phyloP scores from a whole-genome alignment of 1,140 invertebrate genomes.

The Colletes gigas region DNA sequence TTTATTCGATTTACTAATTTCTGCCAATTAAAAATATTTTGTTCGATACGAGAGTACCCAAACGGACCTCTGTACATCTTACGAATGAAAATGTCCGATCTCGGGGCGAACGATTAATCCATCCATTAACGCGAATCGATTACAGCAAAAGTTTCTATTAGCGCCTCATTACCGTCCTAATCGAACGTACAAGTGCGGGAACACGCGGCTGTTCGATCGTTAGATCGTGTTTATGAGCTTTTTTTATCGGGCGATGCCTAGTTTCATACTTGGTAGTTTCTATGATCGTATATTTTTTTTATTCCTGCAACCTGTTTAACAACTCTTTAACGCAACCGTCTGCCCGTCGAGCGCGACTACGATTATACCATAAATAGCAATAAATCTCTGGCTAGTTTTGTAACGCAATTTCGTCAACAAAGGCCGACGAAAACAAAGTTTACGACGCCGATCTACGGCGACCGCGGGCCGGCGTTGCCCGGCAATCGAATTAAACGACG shows the following conservation, averaged over 20 bases:
- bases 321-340: neutral
- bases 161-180: neutral
- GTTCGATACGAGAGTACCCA: too few species aligned
- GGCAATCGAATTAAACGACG: conserved; percentile 4
- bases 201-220: neutral
- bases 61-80: too few species aligned
- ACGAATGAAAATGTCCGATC: neutral
- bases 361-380: neutral
- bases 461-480: neutral
- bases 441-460: neutral
- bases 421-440: neutral
- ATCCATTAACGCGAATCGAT: neutral
- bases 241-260: neutral
- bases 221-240: neutral
- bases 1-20: too few species aligned
- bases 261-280: neutral
- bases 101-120: neutral
- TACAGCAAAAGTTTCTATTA: neutral
- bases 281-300: neutral
- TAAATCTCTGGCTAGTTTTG: neutral
- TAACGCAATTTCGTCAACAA: neutral
- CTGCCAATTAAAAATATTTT: too few species aligned
- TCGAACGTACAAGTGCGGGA: neutral
- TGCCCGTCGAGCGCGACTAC: neutral
- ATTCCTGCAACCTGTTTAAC: neutral